Base-by-base conservation (phyloP, 2,888 invertebrate genomes). In the Hypolimnas misippus region DNA sequence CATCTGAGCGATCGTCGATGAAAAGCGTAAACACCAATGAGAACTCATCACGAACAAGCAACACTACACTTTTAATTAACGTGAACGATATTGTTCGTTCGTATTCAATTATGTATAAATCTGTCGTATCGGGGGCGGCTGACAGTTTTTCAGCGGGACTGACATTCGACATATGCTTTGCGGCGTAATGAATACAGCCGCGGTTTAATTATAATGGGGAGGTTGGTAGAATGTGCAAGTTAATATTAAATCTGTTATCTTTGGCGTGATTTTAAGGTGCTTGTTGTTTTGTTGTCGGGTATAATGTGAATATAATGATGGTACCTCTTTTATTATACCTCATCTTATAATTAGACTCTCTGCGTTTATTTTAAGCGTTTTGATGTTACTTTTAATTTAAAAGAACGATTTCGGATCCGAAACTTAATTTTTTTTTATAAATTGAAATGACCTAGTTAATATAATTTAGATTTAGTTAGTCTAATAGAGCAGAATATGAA, bases 41-140 rank as follows among this genome's bases (percentile, higher is more conserved):
- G 63, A 70, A 66, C 64, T 68, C 66, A 62, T 63, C 64, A 29
- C 14, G 57, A 57, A 64, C 59, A 57, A 67, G 62, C 46, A 57
- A 62, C 53, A 65, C 66, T 65, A 68, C 65, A 74, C 70, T 75
- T 78, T 80, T 78, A 77, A 81, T 78, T 76, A 77, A 77, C 69
- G 73, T 62, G 66, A 73, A 72, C 69, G 74, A 75, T 76, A 71
- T 70, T 66, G 67, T 67, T 73, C 73, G 67, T 66, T 73, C 73
- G 50, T 71, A 59, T 67, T 71, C 67, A 72, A 72, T 73, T 74
- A 68, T 64, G 62, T 58, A 57, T 38, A 66, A 68, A 68, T 54
- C 64, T 51, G 57, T 67, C 51, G 40, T 54, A 50, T 50, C 52
- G n/a, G n/a, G 54, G 68, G 51, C 67, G 63, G 67, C 69, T 72